Evolutionary conservation across 2,888 invertebrate genomes (phyloP).

Genomic region (Plusia festucae): DNA sequence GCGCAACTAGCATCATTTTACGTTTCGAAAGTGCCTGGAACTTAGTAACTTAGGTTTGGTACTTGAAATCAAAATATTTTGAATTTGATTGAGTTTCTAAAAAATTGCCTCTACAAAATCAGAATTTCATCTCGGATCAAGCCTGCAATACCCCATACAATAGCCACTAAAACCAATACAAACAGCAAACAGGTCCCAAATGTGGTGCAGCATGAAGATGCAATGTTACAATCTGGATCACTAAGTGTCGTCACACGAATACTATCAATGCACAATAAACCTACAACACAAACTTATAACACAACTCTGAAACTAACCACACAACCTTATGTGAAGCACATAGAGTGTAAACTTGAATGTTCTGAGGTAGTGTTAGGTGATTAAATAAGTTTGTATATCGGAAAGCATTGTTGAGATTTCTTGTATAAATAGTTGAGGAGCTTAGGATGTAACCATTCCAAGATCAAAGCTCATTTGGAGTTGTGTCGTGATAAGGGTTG

Average conservation of each 20-base stretch:
- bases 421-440: constrained; percentile 76
- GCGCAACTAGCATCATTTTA: too few species aligned
- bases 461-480: constrained; percentile 57
- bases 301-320: neutral
- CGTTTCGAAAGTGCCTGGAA: too few species aligned
- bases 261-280: constrained; percentile 51
- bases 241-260: constrained; percentile 57
- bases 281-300: constrained; percentile 15
- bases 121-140: neutral
- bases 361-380: constrained; percentile 7
- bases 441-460: constrained; percentile 71
- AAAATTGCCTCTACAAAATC: too few species aligned
- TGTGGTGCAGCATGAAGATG: constrained; percentile 36
- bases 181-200: constrained; percentile 19
- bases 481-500: constrained; percentile 51
- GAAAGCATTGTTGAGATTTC: constrained; percentile 65
- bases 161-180: neutral
- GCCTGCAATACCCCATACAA: constrained; percentile 9
- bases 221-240: constrained; percentile 46
- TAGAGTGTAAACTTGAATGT: constrained; percentile 42
- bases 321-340: neutral
- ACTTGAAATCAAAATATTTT: too few species aligned
- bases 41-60: too few species aligned
- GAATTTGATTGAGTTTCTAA: too few species aligned
- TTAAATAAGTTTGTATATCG: constrained; percentile 48